A percentile compares a stretch with the other conserved stretches of the same genome.
phyloP scores from a whole-genome alignment of 2,113 vertebrate genomes.

The Psilopsiagon aymara region DNA sequence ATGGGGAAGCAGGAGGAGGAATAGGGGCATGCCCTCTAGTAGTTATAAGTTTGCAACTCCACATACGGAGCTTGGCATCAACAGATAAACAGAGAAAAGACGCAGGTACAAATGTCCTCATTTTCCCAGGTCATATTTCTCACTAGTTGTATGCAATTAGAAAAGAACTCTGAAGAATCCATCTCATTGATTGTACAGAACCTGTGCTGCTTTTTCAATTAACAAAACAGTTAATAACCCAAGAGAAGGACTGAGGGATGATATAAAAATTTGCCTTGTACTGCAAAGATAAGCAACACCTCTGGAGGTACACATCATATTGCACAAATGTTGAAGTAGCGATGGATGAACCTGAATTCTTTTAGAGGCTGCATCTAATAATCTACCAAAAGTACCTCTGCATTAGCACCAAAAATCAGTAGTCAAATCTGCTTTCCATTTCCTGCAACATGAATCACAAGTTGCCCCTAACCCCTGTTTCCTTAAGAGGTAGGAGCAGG shows the following conservation, averaged over 20 bases:
- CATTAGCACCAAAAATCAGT: background rate
- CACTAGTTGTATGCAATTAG: background rate
- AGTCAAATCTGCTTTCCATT: background rate
- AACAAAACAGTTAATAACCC: background rate
- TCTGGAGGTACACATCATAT: background rate
- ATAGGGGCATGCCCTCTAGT: background rate
- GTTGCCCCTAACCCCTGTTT: background rate
- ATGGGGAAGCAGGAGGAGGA: background rate
- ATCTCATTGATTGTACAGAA: background rate
- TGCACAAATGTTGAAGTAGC: background rate
- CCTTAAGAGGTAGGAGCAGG: background rate
- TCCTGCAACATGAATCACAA: background rate
- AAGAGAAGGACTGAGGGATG: background rate
- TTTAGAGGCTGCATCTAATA: background rate
- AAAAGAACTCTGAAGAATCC: background rate
- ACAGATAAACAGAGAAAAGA: background rate
- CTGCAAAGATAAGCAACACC: background rate
- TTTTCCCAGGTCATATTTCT: background rate
- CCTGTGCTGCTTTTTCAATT: background rate
- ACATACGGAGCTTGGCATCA: fast-evolving
- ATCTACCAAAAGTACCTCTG: background rate
- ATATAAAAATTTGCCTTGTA: background rate
- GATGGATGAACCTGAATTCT: background rate
- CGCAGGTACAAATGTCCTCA: fast-evolving
- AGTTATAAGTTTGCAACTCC: background rate